Evolutionary conservation across 1,140 invertebrate genomes (phyloP), one percentile per base, ranked within the genome.

Genomic region (Coptotermes formosanus): DNA sequence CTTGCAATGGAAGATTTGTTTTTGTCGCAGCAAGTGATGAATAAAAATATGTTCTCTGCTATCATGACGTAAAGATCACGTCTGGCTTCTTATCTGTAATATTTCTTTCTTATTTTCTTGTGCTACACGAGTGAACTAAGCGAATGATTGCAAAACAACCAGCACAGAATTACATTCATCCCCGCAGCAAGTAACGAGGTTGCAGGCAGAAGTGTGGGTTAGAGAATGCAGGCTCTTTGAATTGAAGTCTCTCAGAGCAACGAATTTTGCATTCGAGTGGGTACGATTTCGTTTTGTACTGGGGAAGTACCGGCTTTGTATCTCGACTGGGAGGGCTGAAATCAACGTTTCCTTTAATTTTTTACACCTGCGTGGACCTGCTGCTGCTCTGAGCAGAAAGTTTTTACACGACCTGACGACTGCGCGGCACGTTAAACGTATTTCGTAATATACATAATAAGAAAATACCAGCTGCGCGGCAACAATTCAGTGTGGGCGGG

Each of bases 41-140:
- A 75, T 30, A n/a, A 30, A 14, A 75, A 14, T 75, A 30, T 75
- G 64, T 75, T 75, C 9, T 25, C 30, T 75, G 25, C 25, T n/a
- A 25, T 75, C 64, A 25, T 21, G 64, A 25, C 8, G 64, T 16
- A 12, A 19, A 30, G 64, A 75, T 25, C n/a, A 75, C 64, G 30
- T 9, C n/a, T n/a, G 30, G n/a, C 64, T 75, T 75, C n/a, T 75
- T 75, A 8, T 9, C 64, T 11, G 25, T 30, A 75, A 75, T 75
- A 75, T 75, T 75, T 75, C 64, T 75, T 30, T 75, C 64, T 75
- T 75, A 75, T 75, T 75, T 75, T 16, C 52, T 30, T 75, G 30
- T 75, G n/a, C 64, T 30, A 30, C 16, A 3, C 7, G 25, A 30
- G 2, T 75, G 64, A 9, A 30, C 7, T 30, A 30, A 30, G 7